These are phyloP conservation scores for Platyscapa corneri DNA, from an alignment of 1,140 invertebrate genomes.

Conservation along the genomic window DNA sequence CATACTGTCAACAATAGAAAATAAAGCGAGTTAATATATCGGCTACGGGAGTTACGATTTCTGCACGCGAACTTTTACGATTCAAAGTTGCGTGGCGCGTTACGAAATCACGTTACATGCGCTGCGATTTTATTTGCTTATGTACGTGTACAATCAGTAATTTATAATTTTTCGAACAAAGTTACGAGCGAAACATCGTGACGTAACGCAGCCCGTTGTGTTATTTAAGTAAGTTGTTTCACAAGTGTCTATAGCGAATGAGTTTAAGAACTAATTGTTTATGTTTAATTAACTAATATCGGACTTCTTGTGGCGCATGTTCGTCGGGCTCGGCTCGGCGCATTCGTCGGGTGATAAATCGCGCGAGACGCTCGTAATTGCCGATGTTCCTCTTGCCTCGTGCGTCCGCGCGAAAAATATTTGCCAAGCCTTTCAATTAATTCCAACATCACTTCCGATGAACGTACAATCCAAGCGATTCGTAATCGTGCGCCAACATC, in stretches of 20 bases:
- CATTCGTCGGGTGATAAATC: background rate
- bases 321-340: background rate
- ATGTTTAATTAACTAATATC: background rate
- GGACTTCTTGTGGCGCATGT: background rate
- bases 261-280: constrained; percentile 4
- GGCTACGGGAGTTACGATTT: background rate
- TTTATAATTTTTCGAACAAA: background rate
- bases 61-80: constrained; percentile 8
- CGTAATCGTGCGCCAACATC: background rate
- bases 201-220: background rate
- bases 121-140: constrained; percentile 1
- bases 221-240: constrained; percentile 18
- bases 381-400: background rate
- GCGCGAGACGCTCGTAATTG: background rate
- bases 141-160: background rate
- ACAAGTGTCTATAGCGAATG: background rate
- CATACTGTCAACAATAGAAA: constrained; percentile 12
- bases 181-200: background rate
- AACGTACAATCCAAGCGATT: background rate
- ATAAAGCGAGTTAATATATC: background rate
- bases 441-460: background rate
- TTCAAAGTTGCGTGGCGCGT: background rate
- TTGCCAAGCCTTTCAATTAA: background rate
- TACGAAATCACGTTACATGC: background rate
- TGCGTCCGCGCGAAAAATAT: background rate